Conservation (phyloP, 2,888 invertebrate genomes). For the Buathra laborator region DNA sequence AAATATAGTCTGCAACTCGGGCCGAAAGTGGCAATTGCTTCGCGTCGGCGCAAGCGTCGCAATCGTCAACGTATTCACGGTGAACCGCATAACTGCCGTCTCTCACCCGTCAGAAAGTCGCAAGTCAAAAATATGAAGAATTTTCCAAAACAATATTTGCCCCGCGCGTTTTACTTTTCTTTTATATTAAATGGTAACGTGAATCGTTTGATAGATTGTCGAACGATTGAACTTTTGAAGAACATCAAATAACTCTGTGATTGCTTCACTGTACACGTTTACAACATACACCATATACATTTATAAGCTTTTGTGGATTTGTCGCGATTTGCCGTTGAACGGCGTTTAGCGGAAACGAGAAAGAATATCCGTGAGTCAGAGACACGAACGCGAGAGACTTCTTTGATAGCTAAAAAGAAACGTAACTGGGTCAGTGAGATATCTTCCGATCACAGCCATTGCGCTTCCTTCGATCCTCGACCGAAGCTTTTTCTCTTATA, state of each 20-base stretch:
- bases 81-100: too few species aligned
- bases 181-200: slow-evolving; percentile 12
- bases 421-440: slow-evolving; percentile 28
- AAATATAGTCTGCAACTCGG: too few species aligned
- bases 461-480: slow-evolving; percentile 18
- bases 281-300: background rate
- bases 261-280: background rate
- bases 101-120: too few species aligned
- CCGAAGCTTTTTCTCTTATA: background rate
- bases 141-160: background rate
- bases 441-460: slow-evolving; percentile 33
- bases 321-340: slow-evolving; percentile 21
- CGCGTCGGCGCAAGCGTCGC: too few species aligned
- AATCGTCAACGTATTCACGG: too few species aligned
- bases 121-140: background rate
- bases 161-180: background rate
- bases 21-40: too few species aligned
- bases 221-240: slow-evolving; percentile 20
- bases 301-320: background rate
- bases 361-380: slow-evolving; percentile 11
- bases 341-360: slow-evolving; percentile 9
- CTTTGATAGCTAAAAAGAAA: slow-evolving; percentile 9
- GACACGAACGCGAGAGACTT: background rate
- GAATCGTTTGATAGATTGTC: slow-evolving; percentile 7
- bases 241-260: slow-evolving; percentile 11